Percentiles rank a stretch among this genome's conserved stretches.
These are phyloP conservation scores for Cyclina sinensis DNA, from an alignment of 1,140 invertebrate species.

Conservation along the genomic window DNA sequence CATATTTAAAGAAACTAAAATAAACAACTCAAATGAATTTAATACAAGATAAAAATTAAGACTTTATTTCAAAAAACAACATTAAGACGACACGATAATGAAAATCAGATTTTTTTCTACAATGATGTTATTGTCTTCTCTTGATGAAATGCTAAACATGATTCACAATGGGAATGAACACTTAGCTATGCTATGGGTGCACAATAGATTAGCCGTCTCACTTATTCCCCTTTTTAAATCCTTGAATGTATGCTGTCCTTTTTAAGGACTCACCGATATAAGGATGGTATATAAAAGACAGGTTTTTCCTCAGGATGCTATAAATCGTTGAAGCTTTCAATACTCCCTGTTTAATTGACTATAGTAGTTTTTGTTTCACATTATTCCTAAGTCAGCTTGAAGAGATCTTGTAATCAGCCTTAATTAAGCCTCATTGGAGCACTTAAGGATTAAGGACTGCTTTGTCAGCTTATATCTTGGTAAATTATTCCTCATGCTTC, in stretches of 20 bases:
- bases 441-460: constrained; percentile 64
- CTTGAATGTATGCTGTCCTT: background rate
- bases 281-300: background rate
- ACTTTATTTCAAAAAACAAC: constrained; percentile 49
- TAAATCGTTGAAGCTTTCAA: background rate
- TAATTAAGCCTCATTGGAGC: constrained; percentile 62
- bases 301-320: background rate
- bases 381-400: constrained; percentile 50
- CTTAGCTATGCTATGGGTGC: background rate
- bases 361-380: constrained; percentile 1
- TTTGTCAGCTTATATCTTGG: constrained; percentile 46
- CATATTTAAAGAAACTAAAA: background rate
- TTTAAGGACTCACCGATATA: background rate
- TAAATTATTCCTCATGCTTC: constrained; percentile 60
- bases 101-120: constrained; percentile 18
- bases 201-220: constrained; percentile 25
- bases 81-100: constrained; percentile 41
- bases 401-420: constrained; percentile 18
- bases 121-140: constrained; percentile 27
- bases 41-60: constrained; percentile 32
- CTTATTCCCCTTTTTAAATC: background rate
- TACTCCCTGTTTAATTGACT: constrained; percentile 42
- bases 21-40: constrained; percentile 18
- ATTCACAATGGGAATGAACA: constrained; percentile 61
- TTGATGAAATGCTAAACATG: constrained; percentile 12